These are phyloP conservation scores for Halesus radiatus DNA, from an alignment of 1,140 invertebrate genomes.

Conservation along the genomic window DNA sequence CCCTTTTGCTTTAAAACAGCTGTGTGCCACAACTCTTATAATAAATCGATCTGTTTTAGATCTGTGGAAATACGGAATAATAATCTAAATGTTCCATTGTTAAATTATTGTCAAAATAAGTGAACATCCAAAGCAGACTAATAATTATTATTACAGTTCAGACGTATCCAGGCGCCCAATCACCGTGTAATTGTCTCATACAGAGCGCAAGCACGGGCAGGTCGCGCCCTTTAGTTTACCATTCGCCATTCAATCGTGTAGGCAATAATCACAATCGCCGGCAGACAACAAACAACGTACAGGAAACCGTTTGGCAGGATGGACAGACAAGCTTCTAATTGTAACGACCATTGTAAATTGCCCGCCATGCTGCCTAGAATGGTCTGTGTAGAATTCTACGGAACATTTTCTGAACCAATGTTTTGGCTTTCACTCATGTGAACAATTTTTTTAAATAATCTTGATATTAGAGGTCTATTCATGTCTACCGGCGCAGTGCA, in stretches of 20 bases:
- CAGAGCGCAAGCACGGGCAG: background rate
- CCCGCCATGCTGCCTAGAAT: background rate
- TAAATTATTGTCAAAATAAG: background rate
- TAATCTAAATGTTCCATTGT: background rate
- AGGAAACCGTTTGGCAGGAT: slow-evolving; percentile 18
- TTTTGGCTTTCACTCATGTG: no score
- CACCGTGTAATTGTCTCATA: background rate
- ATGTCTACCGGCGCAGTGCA: no score
- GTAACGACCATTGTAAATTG: background rate
- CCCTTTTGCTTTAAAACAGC: no score
- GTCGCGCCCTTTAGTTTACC: slow-evolving; percentile 6
- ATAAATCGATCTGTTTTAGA: no score
- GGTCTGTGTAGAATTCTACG: background rate
- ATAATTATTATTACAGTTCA: background rate
- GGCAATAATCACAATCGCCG: slow-evolving; percentile 4
- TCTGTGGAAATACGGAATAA: no score
- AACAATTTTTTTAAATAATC: no score
- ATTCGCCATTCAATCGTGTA: background rate
- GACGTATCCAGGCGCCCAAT: background rate
- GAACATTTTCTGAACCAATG: background rate
- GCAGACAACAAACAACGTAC: slow-evolving; percentile 24
- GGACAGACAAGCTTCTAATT: slow-evolving; percentile 5
- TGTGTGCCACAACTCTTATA: no score
- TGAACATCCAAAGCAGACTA: background rate
- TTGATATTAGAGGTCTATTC: no score